These are phyloP conservation scores for Nemotelus nigrinus DNA, from an alignment of 2,888 invertebrate species.

Conservation along the genomic window DNA sequence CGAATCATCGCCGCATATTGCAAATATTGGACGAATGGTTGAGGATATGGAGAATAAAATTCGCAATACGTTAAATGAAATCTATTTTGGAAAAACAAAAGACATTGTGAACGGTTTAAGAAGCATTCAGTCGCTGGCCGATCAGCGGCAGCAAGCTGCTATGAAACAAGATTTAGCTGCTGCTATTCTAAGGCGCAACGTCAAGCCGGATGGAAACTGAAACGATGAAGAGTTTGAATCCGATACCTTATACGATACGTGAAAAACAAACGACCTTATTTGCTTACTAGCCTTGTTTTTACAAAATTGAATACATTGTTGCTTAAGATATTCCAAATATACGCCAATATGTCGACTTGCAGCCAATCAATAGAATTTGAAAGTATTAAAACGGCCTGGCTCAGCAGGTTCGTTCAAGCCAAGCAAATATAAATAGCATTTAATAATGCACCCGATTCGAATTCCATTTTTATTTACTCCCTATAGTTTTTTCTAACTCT, in stretches of 20 bases:
- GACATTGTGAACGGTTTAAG: conserved; percentile 96
- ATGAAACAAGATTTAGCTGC: conserved; percentile 86
- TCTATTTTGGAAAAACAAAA: conserved; percentile 99
- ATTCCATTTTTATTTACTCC: no score
- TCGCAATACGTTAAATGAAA: conserved; percentile 96
- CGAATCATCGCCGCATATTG: conserved; percentile 96
- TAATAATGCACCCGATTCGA: no score
- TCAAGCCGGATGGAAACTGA: conserved; percentile 68
- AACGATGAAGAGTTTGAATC: conserved; percentile 39
- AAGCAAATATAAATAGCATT: no score
- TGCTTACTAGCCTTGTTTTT: not conserved
- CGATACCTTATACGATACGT: conserved; percentile 41
- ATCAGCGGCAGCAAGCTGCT: conserved; percentile 84
- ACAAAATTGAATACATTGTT: not conserved
- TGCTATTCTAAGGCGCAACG: conserved; percentile 84
- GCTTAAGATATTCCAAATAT: no score
- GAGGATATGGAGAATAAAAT: conserved; percentile 99
- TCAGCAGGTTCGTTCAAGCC: no score
- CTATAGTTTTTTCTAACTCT: no score
- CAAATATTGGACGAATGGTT: conserved; percentile 98
- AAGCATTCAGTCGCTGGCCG: conserved; percentile 82
- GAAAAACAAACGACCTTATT: conserved; percentile 28
- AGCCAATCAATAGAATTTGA: no score
- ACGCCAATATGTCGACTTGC: no score
- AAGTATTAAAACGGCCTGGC: no score